Base-by-base conservation (phyloP, 1,140 invertebrate genomes). In the Eupristina koningsbergeri region DNA sequence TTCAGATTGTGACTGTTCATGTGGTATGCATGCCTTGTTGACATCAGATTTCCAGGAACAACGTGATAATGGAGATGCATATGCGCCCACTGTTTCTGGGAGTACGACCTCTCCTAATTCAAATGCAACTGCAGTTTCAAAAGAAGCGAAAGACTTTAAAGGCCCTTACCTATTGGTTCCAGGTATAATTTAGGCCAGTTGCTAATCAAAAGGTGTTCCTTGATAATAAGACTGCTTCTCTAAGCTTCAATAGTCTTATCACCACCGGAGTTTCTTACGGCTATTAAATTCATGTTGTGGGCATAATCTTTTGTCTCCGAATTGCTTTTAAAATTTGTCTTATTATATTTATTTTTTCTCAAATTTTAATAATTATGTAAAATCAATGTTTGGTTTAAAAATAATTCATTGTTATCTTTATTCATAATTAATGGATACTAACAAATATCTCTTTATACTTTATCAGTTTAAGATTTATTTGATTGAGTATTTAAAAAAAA, bases 91-190 rank as follows among this genome's bases (percentile, higher is more conserved):
- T 53, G 92, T 92, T 81, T 90, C 90, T 89, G 92, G 93, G 87
- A 93, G 93, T 86, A 91, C 89, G 79, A 92, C 91, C 90, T 90
- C 92, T 89, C 92, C 94, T 29, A 92, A 93, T 87, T 93, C 94
- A 86, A 93, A 94, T 89, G 93, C 93, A 84, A 93, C 93, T 86
- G 93, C 94, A 85, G 93, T 95, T 41, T 90, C 91, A 64, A 92
- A 92, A 88, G 93, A 93, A 88, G 92, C 94, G 81, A 92, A 93
- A 89, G 95, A 96, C 91, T 93, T 94, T 89, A 95, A 95, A 92
- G 95, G 95, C 91, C 95, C 94, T 87, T 96, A 96, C 93, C 94
- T 96, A 89, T 94, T 95, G 85, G 94, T 96, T 90, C 95, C 96
- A 96, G 96, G 95, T 96, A 94, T 93, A 93, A 88, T 45, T 86